These are phyloP conservation scores for Chromoteleia sp. DNA, from an alignment of 2,888 invertebrate species.

Conservation along the genomic window DNA sequence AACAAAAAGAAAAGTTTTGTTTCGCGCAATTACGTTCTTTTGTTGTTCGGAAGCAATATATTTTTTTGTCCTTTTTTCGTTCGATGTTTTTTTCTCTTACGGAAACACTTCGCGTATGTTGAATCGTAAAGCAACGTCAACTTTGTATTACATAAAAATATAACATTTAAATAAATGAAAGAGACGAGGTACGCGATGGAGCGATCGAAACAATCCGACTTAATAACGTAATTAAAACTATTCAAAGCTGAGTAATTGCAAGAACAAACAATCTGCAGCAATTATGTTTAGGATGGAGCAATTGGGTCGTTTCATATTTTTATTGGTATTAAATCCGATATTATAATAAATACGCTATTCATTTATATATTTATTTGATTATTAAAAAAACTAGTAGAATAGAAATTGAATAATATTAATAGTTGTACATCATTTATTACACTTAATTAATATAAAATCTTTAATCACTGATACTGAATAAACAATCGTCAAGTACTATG, in stretches of 20 bases:
- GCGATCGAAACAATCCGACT: constrained; percentile 14
- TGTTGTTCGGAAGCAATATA: constrained; percentile 5
- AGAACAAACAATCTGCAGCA: constrained; percentile 31
- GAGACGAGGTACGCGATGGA: constrained; percentile 4
- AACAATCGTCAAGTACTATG: too few species aligned
- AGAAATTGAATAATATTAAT: background rate
- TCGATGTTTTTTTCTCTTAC: background rate
- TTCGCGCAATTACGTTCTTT: constrained; percentile 30
- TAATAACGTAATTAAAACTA: constrained; percentile 33
- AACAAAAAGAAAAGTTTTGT: constrained; percentile 36
- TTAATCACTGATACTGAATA: too few species aligned
- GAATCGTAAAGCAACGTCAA: constrained; percentile 5
- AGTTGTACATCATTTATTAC: too few species aligned
- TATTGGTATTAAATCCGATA: too few species aligned
- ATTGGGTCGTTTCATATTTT: too few species aligned
- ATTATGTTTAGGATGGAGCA: constrained; percentile 9
- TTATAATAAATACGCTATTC: too few species aligned
- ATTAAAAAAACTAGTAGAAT: too few species aligned
- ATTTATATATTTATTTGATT: too few species aligned
- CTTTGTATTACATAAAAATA: constrained; percentile 6
- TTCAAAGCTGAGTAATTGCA: constrained; percentile 22
- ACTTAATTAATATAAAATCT: too few species aligned
- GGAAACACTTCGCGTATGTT: constrained; percentile 2
- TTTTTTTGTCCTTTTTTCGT: too few species aligned
- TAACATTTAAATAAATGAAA: constrained; percentile 2